These are phyloP conservation scores for Diploptera punctata DNA, from an alignment of 2,888 invertebrate species.

Conservation along the genomic window DNA sequence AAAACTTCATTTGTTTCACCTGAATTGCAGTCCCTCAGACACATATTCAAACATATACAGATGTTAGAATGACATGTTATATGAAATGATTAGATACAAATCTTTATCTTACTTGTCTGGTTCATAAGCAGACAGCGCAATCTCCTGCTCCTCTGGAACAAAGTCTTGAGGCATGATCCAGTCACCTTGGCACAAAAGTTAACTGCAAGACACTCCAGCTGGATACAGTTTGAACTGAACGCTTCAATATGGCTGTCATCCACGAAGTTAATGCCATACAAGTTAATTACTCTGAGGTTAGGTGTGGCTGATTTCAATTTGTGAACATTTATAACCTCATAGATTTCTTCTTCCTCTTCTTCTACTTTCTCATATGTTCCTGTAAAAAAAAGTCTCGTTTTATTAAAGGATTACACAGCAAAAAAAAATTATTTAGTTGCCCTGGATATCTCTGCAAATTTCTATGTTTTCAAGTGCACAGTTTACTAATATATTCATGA, in stretches of 20 bases:
- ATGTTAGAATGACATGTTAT: too few species aligned
- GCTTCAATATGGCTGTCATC: conserved; percentile 99
- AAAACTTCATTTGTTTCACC: too few species aligned
- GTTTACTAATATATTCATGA: too few species aligned
- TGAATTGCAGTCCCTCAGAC: too few species aligned
- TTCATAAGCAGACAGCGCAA: conserved; percentile 93
- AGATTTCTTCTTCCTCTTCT: conserved; percentile 99
- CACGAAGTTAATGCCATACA: conserved; percentile 98
- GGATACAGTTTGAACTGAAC: conserved; percentile 94
- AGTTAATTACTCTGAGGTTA: conserved; percentile 94
- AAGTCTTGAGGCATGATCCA: conserved; percentile 91
- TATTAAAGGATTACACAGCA: too few species aligned
- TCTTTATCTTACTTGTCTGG: conserved; percentile 94
- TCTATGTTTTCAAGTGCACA: too few species aligned
- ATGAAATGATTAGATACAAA: too few species aligned
- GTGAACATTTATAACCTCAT: conserved; percentile 98
- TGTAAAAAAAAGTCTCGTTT: conserved; percentile 52
- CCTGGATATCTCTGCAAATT: too few species aligned
- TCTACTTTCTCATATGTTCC: conserved; percentile 97
- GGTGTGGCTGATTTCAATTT: conserved; percentile 98
- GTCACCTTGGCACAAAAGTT: conserved; percentile 98
- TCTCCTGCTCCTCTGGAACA: conserved; percentile 92
- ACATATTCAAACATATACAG: too few species aligned
- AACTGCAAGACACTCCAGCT: conserved; percentile 96
- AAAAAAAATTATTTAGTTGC: not conserved